A percentile compares a stretch with the other conserved stretches of the same genome.
Conservation (phyloP, 2,113 vertebrate species). For the Dendropsophus ebraccatus region DNA sequence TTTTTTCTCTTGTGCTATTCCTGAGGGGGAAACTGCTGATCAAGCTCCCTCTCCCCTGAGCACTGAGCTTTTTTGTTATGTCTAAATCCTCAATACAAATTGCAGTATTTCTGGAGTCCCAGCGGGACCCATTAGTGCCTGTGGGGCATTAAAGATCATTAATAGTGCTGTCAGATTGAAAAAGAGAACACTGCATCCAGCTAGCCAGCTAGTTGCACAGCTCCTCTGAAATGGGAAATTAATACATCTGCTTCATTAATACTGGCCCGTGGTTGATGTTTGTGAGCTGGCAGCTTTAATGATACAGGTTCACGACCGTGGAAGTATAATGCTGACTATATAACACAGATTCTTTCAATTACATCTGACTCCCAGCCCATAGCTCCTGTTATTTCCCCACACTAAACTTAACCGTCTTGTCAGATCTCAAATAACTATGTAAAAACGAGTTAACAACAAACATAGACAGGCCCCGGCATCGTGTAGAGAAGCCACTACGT, state of each 20-base stretch:
- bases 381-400: constrained; percentile 62
- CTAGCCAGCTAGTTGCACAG: constrained; percentile 81
- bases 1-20: constrained; percentile 87
- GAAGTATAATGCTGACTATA: constrained; percentile 80
- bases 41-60: constrained; percentile 80
- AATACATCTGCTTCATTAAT: constrained; percentile 94
- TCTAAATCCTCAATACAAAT: constrained; percentile 99
- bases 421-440: constrained; percentile 79
- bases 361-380: constrained; percentile 69
- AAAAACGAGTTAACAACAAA: constrained; percentile 67
- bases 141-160: constrained; percentile 99
- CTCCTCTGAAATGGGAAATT: constrained; percentile 93
- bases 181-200: constrained; percentile 64
- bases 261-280: constrained; percentile 86
- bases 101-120: constrained; percentile 96
- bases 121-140: constrained; percentile 97
- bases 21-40: constrained; percentile 81
- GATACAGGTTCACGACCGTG: constrained; percentile 81
- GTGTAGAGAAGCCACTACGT: constrained; percentile 67
- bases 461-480: constrained; percentile 57
- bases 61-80: constrained; percentile 76
- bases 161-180: constrained; percentile 94
- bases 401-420: constrained; percentile 69
- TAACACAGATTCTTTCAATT: constrained; percentile 86
- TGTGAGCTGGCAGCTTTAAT: constrained; percentile 91